Evolutionary conservation across 2,888 invertebrate genomes (phyloP).

Genomic region (Liodrosophila aerea): DNA sequence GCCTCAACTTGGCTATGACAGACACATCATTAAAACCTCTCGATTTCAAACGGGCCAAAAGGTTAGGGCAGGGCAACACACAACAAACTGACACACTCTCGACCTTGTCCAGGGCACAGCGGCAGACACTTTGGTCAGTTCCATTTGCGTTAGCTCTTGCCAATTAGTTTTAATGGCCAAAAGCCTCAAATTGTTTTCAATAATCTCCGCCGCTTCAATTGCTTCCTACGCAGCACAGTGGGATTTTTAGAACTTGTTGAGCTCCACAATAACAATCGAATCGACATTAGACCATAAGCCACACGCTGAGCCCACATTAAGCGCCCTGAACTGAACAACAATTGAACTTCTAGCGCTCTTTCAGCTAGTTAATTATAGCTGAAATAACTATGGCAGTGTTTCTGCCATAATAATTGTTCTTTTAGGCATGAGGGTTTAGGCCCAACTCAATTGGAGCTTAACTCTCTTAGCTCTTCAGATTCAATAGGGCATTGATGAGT

Average conservation of each 20-base stretch:
- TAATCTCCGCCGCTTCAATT: constrained; percentile 43
- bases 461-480: too few relatives aligned
- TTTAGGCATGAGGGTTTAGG: too few relatives aligned
- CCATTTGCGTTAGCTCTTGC: constrained; percentile 25
- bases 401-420: background rate
- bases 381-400: constrained; percentile 5
- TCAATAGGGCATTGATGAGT: too few relatives aligned
- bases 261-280: too few relatives aligned
- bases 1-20: too few relatives aligned
- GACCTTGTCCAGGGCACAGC: constrained; percentile 55
- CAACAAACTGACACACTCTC: constrained; percentile 43
- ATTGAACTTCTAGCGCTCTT: constrained; percentile 13
- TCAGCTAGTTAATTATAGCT: constrained; percentile 14
- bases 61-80: constrained; percentile 25
- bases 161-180: constrained; percentile 65
- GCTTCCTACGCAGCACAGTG: constrained; percentile 31
- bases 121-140: constrained; percentile 17
- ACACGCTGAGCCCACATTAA: too few relatives aligned
- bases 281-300: too few relatives aligned
- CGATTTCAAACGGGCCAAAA: background rate
- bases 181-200: constrained; percentile 36
- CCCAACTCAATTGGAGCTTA: too few relatives aligned
- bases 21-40: background rate
- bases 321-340: too few relatives aligned
- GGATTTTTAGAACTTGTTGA: constrained; percentile 3